phyloP scores from a whole-genome alignment of 2,113 vertebrate species.

The Ceyx margarethae region DNA sequence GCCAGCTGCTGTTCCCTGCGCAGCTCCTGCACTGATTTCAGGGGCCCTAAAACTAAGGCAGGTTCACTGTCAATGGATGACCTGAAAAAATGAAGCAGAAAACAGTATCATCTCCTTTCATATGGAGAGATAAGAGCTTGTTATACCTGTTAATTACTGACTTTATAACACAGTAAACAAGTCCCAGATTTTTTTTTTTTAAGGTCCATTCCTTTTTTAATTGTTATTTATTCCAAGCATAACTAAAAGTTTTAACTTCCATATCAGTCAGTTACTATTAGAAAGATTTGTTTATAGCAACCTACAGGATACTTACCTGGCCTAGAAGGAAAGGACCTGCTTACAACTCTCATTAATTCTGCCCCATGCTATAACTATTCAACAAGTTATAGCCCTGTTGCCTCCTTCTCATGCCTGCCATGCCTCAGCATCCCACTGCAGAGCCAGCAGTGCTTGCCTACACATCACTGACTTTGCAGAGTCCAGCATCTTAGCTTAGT shows the following conservation, averaged over 20 bases:
- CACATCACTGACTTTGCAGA: not conserved
- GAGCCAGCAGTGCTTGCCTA: not conserved
- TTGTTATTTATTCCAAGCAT: not conserved
- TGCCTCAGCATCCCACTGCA: not conserved
- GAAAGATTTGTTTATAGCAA: not conserved
- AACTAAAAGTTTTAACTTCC: not conserved
- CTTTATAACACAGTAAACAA: not conserved
- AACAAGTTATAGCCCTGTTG: not conserved
- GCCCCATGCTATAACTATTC: not conserved
- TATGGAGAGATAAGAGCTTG: not conserved
- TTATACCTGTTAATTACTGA: not conserved
- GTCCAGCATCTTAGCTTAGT: not conserved
- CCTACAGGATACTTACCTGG: not conserved
- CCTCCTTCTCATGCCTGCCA: not conserved
- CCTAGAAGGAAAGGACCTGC: not conserved
- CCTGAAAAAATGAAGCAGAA: slow-evolving; percentile 61
- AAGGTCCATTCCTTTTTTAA: not conserved
- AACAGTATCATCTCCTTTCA: not conserved
- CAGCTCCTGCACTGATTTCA: slow-evolving; percentile 88
- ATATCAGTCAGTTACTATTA: not conserved
- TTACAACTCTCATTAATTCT: not conserved
- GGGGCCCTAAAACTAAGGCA: slow-evolving; percentile 91
- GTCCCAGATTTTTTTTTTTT: not conserved
- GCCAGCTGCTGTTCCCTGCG: slow-evolving; percentile 91
- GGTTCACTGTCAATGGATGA: slow-evolving; percentile 98